Base-by-base conservation (phyloP, 2,113 vertebrate species). In the Zapus hudsonius region DNA sequence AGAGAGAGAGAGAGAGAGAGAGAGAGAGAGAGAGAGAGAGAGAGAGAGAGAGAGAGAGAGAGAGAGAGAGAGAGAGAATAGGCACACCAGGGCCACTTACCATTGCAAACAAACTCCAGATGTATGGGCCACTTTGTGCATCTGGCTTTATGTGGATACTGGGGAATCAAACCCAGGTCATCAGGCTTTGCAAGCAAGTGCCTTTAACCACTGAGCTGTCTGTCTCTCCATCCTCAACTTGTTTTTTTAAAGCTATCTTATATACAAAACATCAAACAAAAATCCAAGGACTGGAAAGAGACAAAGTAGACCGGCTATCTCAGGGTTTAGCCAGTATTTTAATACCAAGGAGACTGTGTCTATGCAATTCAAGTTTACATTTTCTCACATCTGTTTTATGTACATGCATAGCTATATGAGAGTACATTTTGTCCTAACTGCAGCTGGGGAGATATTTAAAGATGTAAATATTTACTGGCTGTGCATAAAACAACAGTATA, bases 391-490 rank as follows among this genome's bases (percentile, higher is more conserved):
- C 90, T 96, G 91, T 70, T 93, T 75, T 52, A 31, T 19, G 23
- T 55, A 55, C 3, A 38, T 5, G 29, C 12, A 19, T 57, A 36
- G 20, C 57, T 70, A 90, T 44, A 11, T 9, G 38, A 79, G 67
- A 87, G 82, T 36, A 82, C 79, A 73, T 94, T 85, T 88, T 76
- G 82, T 94, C 44, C 94, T 93, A 31, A 78, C 42, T 70, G 67
- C 36, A 88, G 42, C 84, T 89, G 92, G 55, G n/a, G 64, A 93
- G 84, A 64, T 52, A 70, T 44, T 80, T 73, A 79, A 90, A 70
- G 69, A 36, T 74, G 29, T 95, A 95, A 93, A 95, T 93, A 91
- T 95, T 96, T 95, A 95, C 72, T 31, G 10, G 44, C 10, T 73
- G 59, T 66, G 61, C 66, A 64, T 72, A 64, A 83, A 75, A 88